Evolutionary conservation across 2,113 vertebrate genomes (phyloP).

Genomic region (Pachyramphus minor): DNA sequence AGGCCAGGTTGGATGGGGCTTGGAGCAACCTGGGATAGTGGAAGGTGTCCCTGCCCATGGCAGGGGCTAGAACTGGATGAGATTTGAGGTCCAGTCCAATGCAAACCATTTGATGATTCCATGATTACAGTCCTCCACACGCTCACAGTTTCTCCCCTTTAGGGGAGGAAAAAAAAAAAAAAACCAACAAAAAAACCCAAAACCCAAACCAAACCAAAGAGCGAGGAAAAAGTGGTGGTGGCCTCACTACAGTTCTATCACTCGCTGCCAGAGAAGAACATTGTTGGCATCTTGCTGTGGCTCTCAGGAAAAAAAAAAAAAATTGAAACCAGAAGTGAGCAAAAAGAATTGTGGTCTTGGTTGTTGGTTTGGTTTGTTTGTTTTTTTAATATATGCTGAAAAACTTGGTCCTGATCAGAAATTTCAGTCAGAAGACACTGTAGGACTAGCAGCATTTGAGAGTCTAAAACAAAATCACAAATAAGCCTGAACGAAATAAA

Average conservation of each 20-base stretch:
- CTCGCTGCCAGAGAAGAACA: not conserved
- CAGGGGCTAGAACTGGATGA: not conserved
- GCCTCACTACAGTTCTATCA: not conserved
- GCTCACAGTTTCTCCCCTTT: not conserved
- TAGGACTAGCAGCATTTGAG: not conserved
- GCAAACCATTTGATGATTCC: not conserved
- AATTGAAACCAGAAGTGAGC: not conserved
- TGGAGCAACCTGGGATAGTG: not conserved
- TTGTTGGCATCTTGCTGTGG: not conserved
- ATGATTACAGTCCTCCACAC: not conserved
- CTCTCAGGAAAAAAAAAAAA: not conserved
- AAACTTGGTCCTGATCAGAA: not conserved
- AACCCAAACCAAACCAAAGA: too few species aligned
- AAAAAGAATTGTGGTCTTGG: not conserved
- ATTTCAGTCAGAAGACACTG: accelerated
- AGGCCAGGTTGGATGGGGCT: not conserved
- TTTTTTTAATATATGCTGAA: not conserved
- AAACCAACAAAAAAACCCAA: too few species aligned
- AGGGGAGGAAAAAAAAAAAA: not conserved
- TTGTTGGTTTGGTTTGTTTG: too few species aligned
- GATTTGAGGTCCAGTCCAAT: not conserved
- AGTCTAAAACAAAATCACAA: not conserved
- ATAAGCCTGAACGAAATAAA: not conserved
- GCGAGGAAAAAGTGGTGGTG: too few species aligned
- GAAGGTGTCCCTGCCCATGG: not conserved